Evolutionary conservation across 2,888 invertebrate genomes (phyloP), one percentile per base, ranked within the genome.

Genomic region (Protonemura montana): DNA sequence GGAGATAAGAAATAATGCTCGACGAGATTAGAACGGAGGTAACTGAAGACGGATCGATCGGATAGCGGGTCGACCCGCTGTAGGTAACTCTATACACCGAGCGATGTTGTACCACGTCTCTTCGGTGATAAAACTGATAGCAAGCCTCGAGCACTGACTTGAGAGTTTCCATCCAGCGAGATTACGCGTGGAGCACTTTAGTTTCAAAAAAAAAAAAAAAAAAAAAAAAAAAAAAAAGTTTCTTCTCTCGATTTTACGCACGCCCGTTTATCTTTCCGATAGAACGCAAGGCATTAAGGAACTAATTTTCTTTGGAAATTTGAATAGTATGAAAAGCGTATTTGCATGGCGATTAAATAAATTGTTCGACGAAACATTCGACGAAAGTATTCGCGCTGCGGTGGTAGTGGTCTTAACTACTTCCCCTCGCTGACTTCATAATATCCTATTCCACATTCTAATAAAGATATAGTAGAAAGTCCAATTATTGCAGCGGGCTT

Each of bases 1-100:
- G n/a, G 26, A 86, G 87, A 87, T 87, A 87, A 86, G 87, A 78
- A 59, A 21, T 59, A 76, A 59, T 35, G 82, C 26, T 81, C 25
- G 42, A 27, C 84, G 84, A 76, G 59, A 27, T 16, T 27, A 84
- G 76, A 26, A 28, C 59, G 16, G 41, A 21, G 84, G 76, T 84
- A 84, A 84, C 59, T 84, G 84, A 84, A 84, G 84, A 84, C 59
- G 29, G 59, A 84, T 84, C 26, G 59, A 21, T 21, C 26, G 28
- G 84, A 84, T 84, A 84, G 26, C 13, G 84, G 30, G 16, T 35
- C 3, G 59, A 27, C 29, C 16, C 6, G 25, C 25, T 28, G 6
- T 7, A 78, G 78, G 28, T 78, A 78, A 78, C 27, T 27, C 78
- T 27, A 26, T 13, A 26, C 78, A 26, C 25, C 59, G 2, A 16